These are phyloP conservation scores for Leptinotarsa peninsularis DNA, from an alignment of 2,888 invertebrate species.

Conservation along the genomic window DNA sequence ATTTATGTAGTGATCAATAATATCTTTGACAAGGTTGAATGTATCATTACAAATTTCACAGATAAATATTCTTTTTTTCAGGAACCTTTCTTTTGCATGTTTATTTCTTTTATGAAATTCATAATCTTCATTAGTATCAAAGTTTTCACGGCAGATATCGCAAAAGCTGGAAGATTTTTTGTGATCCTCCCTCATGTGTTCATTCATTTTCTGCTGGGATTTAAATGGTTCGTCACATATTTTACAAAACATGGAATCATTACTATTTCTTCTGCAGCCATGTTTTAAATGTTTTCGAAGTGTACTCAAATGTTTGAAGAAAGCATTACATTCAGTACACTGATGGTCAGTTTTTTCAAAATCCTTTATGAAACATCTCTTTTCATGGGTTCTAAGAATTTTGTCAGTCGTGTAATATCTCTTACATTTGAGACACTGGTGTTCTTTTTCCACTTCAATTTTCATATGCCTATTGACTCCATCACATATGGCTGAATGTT, in stretches of 20 bases:
- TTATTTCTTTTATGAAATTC: slow-evolving; percentile 34
- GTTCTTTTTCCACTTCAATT: slow-evolving; percentile 30
- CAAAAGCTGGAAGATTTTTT: slow-evolving; percentile 36
- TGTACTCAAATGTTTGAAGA: slow-evolving; percentile 38
- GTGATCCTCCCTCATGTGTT: slow-evolving; percentile 40
- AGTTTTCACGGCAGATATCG: slow-evolving; percentile 36
- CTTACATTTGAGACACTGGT: slow-evolving; percentile 45
- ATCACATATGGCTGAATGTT: slow-evolving; percentile 40
- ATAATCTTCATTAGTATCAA: slow-evolving; percentile 36
- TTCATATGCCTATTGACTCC: slow-evolving; percentile 43
- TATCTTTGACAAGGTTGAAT: slow-evolving; percentile 50
- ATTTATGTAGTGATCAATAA: slow-evolving; percentile 52
- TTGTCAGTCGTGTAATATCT: slow-evolving; percentile 49
- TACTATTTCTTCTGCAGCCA: slow-evolving; percentile 40
- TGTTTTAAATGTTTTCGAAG: slow-evolving; percentile 37
- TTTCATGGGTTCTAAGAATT: slow-evolving; percentile 48
- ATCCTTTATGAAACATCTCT: slow-evolving; percentile 39
- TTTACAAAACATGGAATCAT: slow-evolving; percentile 38
- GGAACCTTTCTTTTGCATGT: slow-evolving; percentile 32
- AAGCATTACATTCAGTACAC: slow-evolving; percentile 40
- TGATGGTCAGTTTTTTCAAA: slow-evolving; percentile 40
- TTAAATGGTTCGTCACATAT: slow-evolving; percentile 41
- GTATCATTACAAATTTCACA: slow-evolving; percentile 55
- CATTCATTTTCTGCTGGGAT: slow-evolving; percentile 33
- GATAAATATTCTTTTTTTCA: slow-evolving; percentile 27